These are phyloP conservation scores for Muscicapa comitata DNA, from an alignment of 2,797 vertebrate species.

Conservation along the genomic window DNA sequence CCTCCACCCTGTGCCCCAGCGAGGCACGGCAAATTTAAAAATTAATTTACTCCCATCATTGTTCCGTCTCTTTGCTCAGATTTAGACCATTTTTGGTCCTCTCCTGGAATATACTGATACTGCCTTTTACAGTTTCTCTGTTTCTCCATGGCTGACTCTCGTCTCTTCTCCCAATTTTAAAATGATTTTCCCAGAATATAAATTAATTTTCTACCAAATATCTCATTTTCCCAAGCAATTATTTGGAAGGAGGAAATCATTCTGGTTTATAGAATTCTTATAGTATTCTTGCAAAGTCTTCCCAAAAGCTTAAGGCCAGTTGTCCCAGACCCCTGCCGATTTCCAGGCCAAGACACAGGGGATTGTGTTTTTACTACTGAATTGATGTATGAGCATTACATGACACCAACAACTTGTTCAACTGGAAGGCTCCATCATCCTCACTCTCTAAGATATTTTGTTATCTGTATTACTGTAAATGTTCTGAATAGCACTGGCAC, in stretches of 20 bases:
- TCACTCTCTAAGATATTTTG: too few relatives aligned
- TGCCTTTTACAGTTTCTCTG: neutral
- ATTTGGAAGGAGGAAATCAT: neutral
- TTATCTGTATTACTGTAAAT: rapidly evolving
- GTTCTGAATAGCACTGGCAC: rapidly evolving
- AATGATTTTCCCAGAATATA: neutral
- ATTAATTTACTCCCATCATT: neutral
- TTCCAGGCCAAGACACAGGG: neutral
- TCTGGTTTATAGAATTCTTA: neutral
- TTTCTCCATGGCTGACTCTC: neutral
- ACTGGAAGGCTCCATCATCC: neutral
- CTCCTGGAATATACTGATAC: neutral
- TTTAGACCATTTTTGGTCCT: neutral
- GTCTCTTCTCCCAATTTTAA: neutral
- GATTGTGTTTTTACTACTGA: rapidly evolving
- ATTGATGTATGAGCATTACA: rapidly evolving
- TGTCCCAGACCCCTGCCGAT: rapidly evolving
- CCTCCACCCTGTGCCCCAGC: neutral
- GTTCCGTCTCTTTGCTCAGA: neutral
- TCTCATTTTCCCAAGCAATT: neutral
- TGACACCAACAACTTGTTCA: rapidly evolving
- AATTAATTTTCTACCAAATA: neutral
- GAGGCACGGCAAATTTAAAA: neutral
- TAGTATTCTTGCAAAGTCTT: neutral
- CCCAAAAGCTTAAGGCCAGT: neutral